Base-by-base conservation (phyloP, 2,797 vertebrate species). In the Pipistrellus nathusii region DNA sequence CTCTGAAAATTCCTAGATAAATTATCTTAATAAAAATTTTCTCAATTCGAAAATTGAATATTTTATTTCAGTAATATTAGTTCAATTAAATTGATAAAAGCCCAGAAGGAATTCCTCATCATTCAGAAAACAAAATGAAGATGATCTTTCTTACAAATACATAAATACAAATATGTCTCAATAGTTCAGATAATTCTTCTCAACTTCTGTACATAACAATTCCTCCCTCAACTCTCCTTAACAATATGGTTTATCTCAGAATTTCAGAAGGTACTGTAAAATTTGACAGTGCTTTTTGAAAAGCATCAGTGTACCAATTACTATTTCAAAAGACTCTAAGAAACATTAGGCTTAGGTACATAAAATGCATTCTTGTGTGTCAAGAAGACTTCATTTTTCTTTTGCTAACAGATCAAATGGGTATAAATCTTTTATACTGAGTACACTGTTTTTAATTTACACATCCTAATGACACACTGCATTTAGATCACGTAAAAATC, bases 221-320 rank as follows among this genome's bases (percentile, higher is more conserved):
- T 76, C 92, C 85, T 95, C n/a, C 75, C 75, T 97, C 95, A 94
- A 92, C 86, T 91, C 85, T 35, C 35, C 92, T 35, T 93, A 88
- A 97, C 77, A 97, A 95, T 83, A 73, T 73, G 57, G 77, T 90
- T 88, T 95, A 86, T 82, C 62, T 80, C 59, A 66, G 51, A 81
- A 93, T 93, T 97, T 97, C 95, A 96, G 38, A 94, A 78, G 93
- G 66, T 75, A 96, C 62, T 93, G 20, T 91, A 97, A 97, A 98
- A 97, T 94, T 85, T 96, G 95, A 97, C 72, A 93, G 69, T 44
- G 86, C 64, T 78, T 96, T 97, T 55, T 97, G 94, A 97, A 87
- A 93, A 93, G 88, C 68, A 97, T 18, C 76, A 96, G 62, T 68
- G 93, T 92, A 94, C 93, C 95, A 97, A 97, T 95, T 97, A 97